Base-by-base conservation (phyloP, 2,888 invertebrate genomes). In the Blastobasis lacticolella region DNA sequence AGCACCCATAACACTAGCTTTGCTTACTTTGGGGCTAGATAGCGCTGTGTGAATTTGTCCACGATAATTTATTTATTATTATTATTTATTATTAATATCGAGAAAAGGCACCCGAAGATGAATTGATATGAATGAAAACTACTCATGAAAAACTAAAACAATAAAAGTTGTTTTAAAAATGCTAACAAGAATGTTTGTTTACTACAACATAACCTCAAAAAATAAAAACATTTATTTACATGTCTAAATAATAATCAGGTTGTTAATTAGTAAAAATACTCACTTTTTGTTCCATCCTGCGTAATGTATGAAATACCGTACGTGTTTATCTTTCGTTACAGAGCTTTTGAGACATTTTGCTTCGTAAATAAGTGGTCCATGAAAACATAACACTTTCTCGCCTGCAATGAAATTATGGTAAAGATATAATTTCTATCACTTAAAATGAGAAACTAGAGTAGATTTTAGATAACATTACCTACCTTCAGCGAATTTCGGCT, bases 241-340 rank as follows among this genome's bases (percentile, higher is more conserved):
- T 23, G 23, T 2, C 23, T 23, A 23, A 23, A 23, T 23, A 23
- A 1, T n/a, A 43, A 43, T 43, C 7, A 43, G 1, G 9, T 6
- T 0, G 43, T 5, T 9, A n/a, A 5, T 43, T 43, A 45, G 4
- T n/a, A n/a, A 38, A 4, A 10, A 48, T 51, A 80, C 90, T 87
- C 90, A 97, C 97, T 96, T 98, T 89, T 98, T 98, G 75, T 97
- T 98, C 98, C 98, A 98, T 2, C 98, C 98, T 61, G 97, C 97
- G 78, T 98, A 98, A 81, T 98, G 98, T 59, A 98, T 97, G 55
- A 96, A 93, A 83, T 98, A 98, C 71, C 95, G 93, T 6, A 95
- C 90, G 78, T 94, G 93, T 78, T 96, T 96, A 63, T 97, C 96
- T 77, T 95, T 96, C 3, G 93, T 92, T 58, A 94, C 89, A 50